Base-by-base conservation (phyloP, 2,113 vertebrate species). In the Sinocyclocheilus maitianheensis region DNA sequence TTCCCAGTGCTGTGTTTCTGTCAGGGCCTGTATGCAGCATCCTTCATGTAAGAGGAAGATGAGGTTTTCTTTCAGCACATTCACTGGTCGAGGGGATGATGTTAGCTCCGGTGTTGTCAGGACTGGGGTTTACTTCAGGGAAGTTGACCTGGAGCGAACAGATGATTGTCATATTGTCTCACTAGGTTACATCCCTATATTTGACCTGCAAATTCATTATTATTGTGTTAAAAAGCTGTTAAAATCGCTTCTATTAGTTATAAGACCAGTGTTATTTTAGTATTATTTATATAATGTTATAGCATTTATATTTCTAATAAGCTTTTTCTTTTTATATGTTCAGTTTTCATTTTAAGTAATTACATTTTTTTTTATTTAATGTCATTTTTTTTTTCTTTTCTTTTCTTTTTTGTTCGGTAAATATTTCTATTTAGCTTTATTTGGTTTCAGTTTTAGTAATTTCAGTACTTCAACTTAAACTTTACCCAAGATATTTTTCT, bases 91-190 rank as follows among this genome's bases (percentile, higher is more conserved):
- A 74, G 20, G 69, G 37, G 37, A 43, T 43, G 37, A 74, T 43
- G 71, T 74, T 74, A 43, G 71, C 71, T n/a, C 71, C 37, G 37
- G 71, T 74, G 37, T 43, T 74, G 37, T 74, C 71, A 74, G 71
- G 69, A 72, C 69, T 12, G 34, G 20, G 69, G 37, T n/a, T 74
- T 43, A 2, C 9, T 74, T n/a, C 71, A 74, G 37, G 37, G 20
- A 74, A 1, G 18, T 40, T 10, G 34, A 18, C 69, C 69, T 72
- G 4, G 34, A 18, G 34, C 5, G 9, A 40, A 74, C 37, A 22
- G 20, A 74, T 11, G 37, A 22, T 72, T 72, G 37, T 72, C 69
- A 72, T 40, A 37, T 12, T 40, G 20, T 43, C 69, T 72, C 1
- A 22, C 16, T 22, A 9, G 69, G 34, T 40, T 40, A 22, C 37